A percentile compares a stretch with the other conserved stretches of the same genome.
phyloP scores from a whole-genome alignment of 2,888 invertebrate species.

The Andricus quercusramuli region DNA sequence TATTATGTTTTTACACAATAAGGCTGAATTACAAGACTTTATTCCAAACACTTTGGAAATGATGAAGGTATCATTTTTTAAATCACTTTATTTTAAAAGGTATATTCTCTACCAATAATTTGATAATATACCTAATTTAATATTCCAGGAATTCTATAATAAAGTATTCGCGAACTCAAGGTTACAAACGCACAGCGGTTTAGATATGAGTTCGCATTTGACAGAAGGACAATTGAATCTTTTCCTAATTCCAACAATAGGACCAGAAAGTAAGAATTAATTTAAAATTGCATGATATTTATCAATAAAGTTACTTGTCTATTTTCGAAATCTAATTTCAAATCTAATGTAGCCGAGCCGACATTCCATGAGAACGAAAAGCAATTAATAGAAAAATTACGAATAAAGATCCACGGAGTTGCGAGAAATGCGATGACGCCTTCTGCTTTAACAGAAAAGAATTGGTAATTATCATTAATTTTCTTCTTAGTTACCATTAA shows the following conservation, averaged over 20 bases:
- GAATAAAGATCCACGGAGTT: conserved; percentile 86
- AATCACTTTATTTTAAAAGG: conserved; percentile 24
- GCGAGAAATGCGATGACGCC: conserved; percentile 86
- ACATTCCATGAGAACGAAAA: conserved; percentile 71
- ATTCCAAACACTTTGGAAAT: conserved; percentile 81
- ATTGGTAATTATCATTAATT: conserved; percentile 81
- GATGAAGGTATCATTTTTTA: conserved; percentile 80
- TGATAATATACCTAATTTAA: conserved; percentile 57
- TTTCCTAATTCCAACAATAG: conserved; percentile 84
- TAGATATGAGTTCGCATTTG: conserved; percentile 82
- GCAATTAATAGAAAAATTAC: conserved; percentile 83
- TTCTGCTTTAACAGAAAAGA: conserved; percentile 87
- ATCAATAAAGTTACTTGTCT: background rate
- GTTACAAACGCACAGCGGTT: conserved; percentile 84
- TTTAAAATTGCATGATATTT: conserved; percentile 1
- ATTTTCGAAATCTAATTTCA: conserved; percentile 1
- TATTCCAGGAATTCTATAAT: conserved; percentile 78
- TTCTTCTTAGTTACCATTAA: too few relatives aligned
- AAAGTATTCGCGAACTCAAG: conserved; percentile 83
- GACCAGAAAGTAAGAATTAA: conserved; percentile 74
- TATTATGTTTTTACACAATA: conserved; percentile 90
- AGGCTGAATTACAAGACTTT: conserved; percentile 87
- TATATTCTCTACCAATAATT: conserved; percentile 57
- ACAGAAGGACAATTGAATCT: conserved; percentile 85
- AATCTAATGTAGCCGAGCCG: conserved; percentile 62